Percentiles rank a stretch among this genome's conserved stretches.
phyloP scores from a whole-genome alignment of 2,888 invertebrate genomes.

The Alentia gelatinosa region DNA sequence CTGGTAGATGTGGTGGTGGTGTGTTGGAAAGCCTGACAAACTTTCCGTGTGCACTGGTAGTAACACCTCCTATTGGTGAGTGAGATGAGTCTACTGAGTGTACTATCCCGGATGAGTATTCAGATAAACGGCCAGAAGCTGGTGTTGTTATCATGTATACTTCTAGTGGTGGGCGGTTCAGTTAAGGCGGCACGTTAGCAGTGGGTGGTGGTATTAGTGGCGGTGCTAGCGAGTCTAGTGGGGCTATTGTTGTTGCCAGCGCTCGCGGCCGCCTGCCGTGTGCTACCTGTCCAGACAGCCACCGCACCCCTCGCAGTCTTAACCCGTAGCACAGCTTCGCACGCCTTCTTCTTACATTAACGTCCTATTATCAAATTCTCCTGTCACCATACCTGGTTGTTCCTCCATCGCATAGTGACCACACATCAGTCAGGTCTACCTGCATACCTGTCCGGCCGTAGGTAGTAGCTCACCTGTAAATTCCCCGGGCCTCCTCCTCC shows the following conservation, averaged over 20 bases:
- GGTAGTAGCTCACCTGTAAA: not conserved
- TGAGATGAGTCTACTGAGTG: too few species aligned
- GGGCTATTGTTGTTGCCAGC: not conserved
- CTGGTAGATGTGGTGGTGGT: too few species aligned
- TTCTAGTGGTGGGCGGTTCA: not conserved
- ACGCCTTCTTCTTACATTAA: not conserved
- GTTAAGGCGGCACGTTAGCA: not conserved
- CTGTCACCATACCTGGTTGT: not conserved
- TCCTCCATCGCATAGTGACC: not conserved
- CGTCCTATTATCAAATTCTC: not conserved
- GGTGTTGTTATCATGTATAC: not conserved
- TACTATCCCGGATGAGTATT: too few species aligned
- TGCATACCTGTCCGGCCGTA: too few species aligned
- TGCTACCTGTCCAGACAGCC: constrained; percentile 10
- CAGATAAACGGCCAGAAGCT: too few species aligned
- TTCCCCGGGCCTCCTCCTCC: not conserved
- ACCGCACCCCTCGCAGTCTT: not conserved
- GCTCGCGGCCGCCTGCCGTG: not conserved
- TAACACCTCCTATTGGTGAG: too few species aligned
- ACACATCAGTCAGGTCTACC: too few species aligned
- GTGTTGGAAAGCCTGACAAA: too few species aligned
- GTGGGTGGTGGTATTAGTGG: not conserved
- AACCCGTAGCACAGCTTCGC: not conserved
- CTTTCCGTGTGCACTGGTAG: too few species aligned
- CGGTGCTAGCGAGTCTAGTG: not conserved